Base-by-base conservation (phyloP, 2,797 vertebrate genomes). In the Psittacula echo region DNA sequence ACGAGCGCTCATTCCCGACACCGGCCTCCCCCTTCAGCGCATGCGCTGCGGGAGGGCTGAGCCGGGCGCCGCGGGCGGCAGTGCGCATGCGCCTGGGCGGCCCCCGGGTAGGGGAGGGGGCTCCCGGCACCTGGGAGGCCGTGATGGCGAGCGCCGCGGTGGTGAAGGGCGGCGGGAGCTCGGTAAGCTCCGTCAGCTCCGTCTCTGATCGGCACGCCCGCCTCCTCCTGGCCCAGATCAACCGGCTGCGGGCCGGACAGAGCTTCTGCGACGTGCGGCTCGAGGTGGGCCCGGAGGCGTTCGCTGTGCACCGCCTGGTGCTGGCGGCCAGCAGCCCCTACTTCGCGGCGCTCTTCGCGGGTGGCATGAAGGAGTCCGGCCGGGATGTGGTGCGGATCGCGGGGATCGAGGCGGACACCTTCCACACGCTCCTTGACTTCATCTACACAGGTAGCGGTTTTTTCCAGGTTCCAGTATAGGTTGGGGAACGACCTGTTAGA, bases 251-350 rank as follows among this genome's bases (percentile, higher is more conserved):
- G 50, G 98, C 98, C 48, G 98, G 97, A 34, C 94, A 98, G 8
- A 98, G 99, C 94, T 99, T 99, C 97, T 99, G 99, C 80, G 99
- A 99, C 29, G 99, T 99, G 54, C 98, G 98, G 58, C 97, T 99
- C 65, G 98, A 98, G 88, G 98, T 99, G 11, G 99, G 98, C 9
- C 96, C 97, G 29, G 97, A 97, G 58, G 97, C 98, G 67, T 99
- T 99, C 95, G 97, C 96, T 82, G 99, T 99, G 73, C 99, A 99
- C 91, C 98, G 98, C 26, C 96, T 99, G 94, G 99, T 99, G 84
- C 98, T 99, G 45, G 99, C 99, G 51, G 99, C 99, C 60, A 99
- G 99, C 97, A 99, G 99, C 92, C 99, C 99, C 0, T 99, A 99
- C 94, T 99, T 99, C 96, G 97, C 99, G 9, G 99, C 99, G 71